Evolutionary conservation across 2,797 vertebrate genomes (phyloP).

Genomic region (Leptodactylus fallax): DNA sequence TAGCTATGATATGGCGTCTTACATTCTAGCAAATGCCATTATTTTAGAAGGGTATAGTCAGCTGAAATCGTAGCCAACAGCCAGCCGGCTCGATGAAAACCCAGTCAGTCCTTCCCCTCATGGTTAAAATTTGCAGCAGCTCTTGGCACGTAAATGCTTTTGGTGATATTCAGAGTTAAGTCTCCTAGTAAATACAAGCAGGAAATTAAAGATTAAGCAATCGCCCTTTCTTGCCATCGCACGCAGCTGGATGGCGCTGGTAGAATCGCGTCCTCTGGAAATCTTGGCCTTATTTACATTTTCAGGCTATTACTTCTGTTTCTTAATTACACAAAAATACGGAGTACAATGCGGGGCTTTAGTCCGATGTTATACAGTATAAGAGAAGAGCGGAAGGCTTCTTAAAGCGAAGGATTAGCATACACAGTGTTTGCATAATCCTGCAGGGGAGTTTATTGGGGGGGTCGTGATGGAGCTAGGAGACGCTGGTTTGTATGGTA

Average conservation of each 20-base stretch:
- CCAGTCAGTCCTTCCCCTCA: not conserved
- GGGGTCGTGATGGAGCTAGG: not conserved
- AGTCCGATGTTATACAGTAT: not conserved
- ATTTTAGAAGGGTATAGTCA: not conserved
- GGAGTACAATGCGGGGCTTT: not conserved
- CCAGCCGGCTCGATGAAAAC: not conserved
- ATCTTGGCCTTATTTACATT: not conserved
- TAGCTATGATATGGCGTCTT: too few relatives aligned
- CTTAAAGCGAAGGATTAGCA: conserved; percentile 17
- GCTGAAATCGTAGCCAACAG: not conserved
- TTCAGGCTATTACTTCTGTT: not conserved
- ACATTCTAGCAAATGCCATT: too few relatives aligned
- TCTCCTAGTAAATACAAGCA: not conserved
- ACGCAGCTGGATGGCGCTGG: not conserved
- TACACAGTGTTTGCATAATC: not conserved
- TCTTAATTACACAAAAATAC: not conserved
- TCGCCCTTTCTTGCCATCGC: not conserved
- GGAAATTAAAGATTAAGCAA: not conserved
- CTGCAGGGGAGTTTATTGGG: conserved; percentile 7
- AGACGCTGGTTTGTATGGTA: not conserved
- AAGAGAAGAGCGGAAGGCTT: not conserved
- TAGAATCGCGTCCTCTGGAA: not conserved
- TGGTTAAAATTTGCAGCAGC: not conserved
- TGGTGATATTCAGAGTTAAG: not conserved
- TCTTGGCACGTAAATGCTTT: not conserved